These are phyloP conservation scores for Leptothorax acervorum DNA, from an alignment of 2,888 invertebrate species.

Conservation along the genomic window DNA sequence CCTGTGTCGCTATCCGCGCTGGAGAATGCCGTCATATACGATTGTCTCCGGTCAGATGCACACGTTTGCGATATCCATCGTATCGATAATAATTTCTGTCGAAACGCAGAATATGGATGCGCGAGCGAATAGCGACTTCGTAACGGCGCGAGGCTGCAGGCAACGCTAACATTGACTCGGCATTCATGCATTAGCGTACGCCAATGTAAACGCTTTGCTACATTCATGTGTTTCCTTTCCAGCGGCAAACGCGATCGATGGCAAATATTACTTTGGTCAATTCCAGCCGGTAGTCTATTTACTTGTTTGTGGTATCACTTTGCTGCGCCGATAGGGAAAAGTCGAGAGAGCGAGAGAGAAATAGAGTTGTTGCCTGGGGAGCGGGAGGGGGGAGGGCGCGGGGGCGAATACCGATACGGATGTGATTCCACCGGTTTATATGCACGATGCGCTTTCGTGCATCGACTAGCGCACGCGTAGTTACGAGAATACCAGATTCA, in stretches of 20 bases:
- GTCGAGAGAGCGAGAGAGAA: background rate
- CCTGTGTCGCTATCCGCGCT: background rate
- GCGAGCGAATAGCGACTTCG: slow-evolving; percentile 55
- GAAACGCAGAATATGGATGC: slow-evolving; percentile 42
- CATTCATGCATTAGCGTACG: slow-evolving; percentile 72
- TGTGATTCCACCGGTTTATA: slow-evolving; percentile 22
- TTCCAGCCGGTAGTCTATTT: slow-evolving; percentile 70
- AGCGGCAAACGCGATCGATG: slow-evolving; percentile 63
- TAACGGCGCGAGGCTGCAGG: background rate
- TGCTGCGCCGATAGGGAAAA: slow-evolving; percentile 55
- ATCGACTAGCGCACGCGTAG: slow-evolving; percentile 40
- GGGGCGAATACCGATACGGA: slow-evolving; percentile 20
- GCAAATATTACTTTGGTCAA: slow-evolving; percentile 70
- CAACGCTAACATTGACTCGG: slow-evolving; percentile 69
- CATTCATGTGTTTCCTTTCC: slow-evolving; percentile 59
- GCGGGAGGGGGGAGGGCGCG: background rate
- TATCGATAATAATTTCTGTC: slow-evolving; percentile 27
- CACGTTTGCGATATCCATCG: background rate
- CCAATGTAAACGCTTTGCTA: slow-evolving; percentile 63
- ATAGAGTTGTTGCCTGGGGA: background rate
- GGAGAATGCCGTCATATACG: background rate
- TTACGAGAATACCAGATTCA: slow-evolving; percentile 34
- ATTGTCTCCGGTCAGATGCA: slow-evolving; percentile 11
- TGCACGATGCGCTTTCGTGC: slow-evolving; percentile 36
- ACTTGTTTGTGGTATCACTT: slow-evolving; percentile 73